A percentile compares a stretch with the other conserved stretches of the same genome.
These are phyloP conservation scores for Porphyrio hochstetteri DNA, from an alignment of 2,113 vertebrate genomes.

Conservation along the genomic window DNA sequence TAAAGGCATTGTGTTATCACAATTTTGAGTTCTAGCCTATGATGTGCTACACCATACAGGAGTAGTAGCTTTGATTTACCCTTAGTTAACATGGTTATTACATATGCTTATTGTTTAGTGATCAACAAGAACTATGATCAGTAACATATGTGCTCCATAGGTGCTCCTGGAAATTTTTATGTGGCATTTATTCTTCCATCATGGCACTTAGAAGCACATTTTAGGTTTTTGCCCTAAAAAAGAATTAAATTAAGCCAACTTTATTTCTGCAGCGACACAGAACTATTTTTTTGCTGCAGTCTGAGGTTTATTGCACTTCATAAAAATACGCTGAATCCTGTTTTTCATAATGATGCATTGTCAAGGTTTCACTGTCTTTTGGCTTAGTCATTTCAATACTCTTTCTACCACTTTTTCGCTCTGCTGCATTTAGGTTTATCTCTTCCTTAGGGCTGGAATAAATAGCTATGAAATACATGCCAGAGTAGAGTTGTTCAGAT, in stretches of 20 bases:
- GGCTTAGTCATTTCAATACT: background rate
- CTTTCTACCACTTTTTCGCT: background rate
- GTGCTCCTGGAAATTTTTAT: background rate
- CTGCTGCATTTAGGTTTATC: background rate
- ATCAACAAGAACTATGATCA: background rate
- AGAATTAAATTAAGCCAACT: background rate
- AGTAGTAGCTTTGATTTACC: background rate
- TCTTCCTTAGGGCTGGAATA: background rate
- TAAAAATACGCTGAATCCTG: background rate
- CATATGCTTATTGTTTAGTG: background rate
- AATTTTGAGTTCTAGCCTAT: background rate
- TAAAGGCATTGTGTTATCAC: background rate
- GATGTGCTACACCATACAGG: background rate
- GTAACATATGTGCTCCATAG: background rate
- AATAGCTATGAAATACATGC: background rate
- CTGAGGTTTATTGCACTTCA: background rate
- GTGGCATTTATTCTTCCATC: background rate
- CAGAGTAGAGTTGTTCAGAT: background rate
- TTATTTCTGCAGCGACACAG: background rate
- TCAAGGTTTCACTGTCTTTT: background rate
- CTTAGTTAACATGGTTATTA: background rate
- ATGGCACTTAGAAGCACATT: background rate
- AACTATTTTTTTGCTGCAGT: background rate
- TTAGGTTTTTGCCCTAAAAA: background rate
- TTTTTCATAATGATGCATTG: rapidly evolving